Percentiles rank a stretch among this genome's conserved stretches.
Conservation (phyloP, 2,888 invertebrate species). For the Cryptocephalus moraei region DNA sequence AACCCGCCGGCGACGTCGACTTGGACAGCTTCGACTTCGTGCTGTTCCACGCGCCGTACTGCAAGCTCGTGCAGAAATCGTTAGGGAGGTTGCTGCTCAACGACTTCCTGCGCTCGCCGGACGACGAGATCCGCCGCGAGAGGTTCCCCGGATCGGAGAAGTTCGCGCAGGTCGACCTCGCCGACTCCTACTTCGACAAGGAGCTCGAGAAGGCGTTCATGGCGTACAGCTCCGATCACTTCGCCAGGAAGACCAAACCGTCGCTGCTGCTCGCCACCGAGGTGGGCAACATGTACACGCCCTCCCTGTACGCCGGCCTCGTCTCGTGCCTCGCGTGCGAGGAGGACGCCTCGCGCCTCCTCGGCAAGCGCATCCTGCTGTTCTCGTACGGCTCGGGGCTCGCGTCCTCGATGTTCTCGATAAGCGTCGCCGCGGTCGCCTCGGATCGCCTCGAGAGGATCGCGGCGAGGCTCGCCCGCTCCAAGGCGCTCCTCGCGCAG, state of each 20-base stretch:
- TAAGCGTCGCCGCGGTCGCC: slow-evolving; percentile 61
- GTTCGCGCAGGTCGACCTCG: slow-evolving; percentile 59
- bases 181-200: slow-evolving; percentile 81
- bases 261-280: slow-evolving; percentile 77
- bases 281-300: slow-evolving; percentile 99
- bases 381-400: slow-evolving; percentile 98
- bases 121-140: slow-evolving; percentile 38
- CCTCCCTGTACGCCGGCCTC: slow-evolving; percentile 89
- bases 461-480: slow-evolving; percentile 54
- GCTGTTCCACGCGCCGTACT: slow-evolving; percentile 92
- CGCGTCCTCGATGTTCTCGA: slow-evolving; percentile 87
- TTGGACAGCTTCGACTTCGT: slow-evolving; percentile 68
- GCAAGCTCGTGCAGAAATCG: slow-evolving; percentile 96
- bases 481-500: slow-evolving; percentile 55
- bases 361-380: slow-evolving; percentile 72
- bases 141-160: slow-evolving; percentile 59
- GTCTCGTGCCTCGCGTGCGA: slow-evolving; percentile 75
- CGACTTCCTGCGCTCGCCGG: slow-evolving; percentile 64
- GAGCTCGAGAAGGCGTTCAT: slow-evolving; percentile 86
- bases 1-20: slow-evolving; percentile 44
- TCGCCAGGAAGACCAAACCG: slow-evolving; percentile 75
- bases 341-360: slow-evolving; percentile 51
- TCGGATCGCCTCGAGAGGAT: slow-evolving; percentile 55
- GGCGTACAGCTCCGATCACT: slow-evolving; percentile 59
- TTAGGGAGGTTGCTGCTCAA: slow-evolving; percentile 81